Evolutionary conservation across 1,140 invertebrate species (phyloP), one percentile per base, ranked within the genome.

Genomic region (Rhyzopertha dominica): DNA sequence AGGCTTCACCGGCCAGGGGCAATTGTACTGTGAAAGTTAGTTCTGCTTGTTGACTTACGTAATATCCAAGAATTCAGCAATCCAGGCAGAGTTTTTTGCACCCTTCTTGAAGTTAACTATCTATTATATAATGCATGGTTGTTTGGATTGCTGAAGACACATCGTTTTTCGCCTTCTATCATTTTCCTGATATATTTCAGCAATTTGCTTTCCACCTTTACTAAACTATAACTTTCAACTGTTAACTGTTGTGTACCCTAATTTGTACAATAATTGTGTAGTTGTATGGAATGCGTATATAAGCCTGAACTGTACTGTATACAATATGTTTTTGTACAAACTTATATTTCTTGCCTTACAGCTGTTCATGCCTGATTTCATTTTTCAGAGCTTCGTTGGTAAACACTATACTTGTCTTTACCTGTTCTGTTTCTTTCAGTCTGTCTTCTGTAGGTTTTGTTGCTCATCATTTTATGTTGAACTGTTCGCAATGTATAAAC

Each of bases 11-110:
- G 89, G 89, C 47, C 78, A 83, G 64, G 78, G 80, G 47, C 70
- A 77, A 53, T 73, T 74, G 16, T 73, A 79, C 60, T 84, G 82
- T 71, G 80, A 87, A 74, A 90, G 87, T 88, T 80, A 87, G 80
- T 81, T 72, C 68, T 10, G 34, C 31, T 18, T n/a, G 10, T 29
- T 29, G 28, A 13, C 16, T 14, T 29, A 7, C 28, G 9, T 13
- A n/a, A n/a, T n/a, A n/a, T n/a, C n/a, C n/a, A n/a, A n/a, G n/a
- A n/a, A n/a, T n/a, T n/a, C n/a, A n/a, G n/a, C n/a, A n/a, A n/a
- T n/a, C n/a, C n/a, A n/a, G n/a, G n/a, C n/a, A n/a, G n/a, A n/a
- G n/a, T n/a, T n/a, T n/a, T n/a, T n/a, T n/a, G n/a, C n/a, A n/a
- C n/a, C n/a, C n/a, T n/a, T n/a, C n/a, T n/a, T n/a, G n/a, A n/a